Base-by-base conservation (phyloP, 1,140 invertebrate genomes). In the Berghia stephanieae region DNA sequence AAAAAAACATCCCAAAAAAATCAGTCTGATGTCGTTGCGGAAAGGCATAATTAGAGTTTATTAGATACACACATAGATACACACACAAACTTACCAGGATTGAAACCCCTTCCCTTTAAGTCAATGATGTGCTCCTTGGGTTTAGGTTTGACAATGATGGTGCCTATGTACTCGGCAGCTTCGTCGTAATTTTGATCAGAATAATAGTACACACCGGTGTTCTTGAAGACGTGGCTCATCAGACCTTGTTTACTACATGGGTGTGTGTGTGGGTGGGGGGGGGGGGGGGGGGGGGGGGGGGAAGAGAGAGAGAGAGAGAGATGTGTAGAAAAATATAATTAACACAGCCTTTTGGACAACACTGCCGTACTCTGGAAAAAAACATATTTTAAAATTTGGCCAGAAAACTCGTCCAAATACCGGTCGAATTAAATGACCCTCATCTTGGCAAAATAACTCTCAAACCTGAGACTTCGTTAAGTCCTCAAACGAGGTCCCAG, bases 131-230 rank as follows among this genome's bases (percentile, higher is more conserved):
- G 86, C 78, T 89, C 86, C 27, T 81, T 84, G 38, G 83, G 86
- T 80, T 86, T 86, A 13, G 87, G 87, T 80, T 89, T 89, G 21
- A 90, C 89, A 69, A 90, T 89, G 60, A 90, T 83, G 1, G 88
- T 90, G 3, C 89, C 89, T 10, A 90, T 85, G 70, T 89, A 90
- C 44, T 88, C 86, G 0, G 89, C 89, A 24, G 88, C 86, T 66
- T 88, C 86, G 63, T 89, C 80, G 68, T 84, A 84, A 79, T 88
- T 88, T 72, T 87, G 86, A 72, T 90, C 89, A 1, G 88, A 89
- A 81, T 82, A 90, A 78, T 88, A 89, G 78, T 87, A 90, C 8
- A 89, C 88, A 10, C 89, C 89, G 18, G 87, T 79, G 24, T 87
- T 82, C 60, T 80, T 82, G 78, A 90, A 90, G 63, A 84, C 78